Percentiles rank a stretch among this genome's conserved stretches.
phyloP scores from a whole-genome alignment of 1,140 invertebrate genomes.

The Apis florea region DNA sequence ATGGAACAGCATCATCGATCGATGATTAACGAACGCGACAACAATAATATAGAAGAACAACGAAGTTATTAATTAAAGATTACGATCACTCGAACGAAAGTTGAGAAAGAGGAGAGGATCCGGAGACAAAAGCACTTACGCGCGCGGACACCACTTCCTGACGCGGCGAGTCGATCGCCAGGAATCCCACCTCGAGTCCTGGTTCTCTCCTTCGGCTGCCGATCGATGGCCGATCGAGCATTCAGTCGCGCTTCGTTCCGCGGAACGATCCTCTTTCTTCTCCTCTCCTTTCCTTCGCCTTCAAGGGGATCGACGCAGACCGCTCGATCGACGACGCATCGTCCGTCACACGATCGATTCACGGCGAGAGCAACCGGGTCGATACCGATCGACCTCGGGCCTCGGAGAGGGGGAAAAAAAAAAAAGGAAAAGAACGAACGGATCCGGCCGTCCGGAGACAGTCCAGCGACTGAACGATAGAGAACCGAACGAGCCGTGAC shows the following conservation, averaged over 20 bases:
- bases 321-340: too few species aligned
- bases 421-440: conserved; percentile 29
- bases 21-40: too few species aligned
- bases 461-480: conserved; percentile 56
- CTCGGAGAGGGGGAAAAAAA: too few species aligned
- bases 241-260: conserved; percentile 24
- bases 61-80: background rate
- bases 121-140: background rate
- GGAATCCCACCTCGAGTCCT: conserved; percentile 36
- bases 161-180: conserved; percentile 21
- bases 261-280: too few species aligned
- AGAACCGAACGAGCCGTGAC: conserved; percentile 64
- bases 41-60: too few species aligned
- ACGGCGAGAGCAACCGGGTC: too few species aligned
- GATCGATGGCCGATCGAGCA: conserved; percentile 29
- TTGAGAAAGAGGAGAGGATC: too few species aligned
- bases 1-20: background rate
- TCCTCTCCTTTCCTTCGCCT: too few species aligned
- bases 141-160: conserved; percentile 12
- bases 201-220: conserved; percentile 22
- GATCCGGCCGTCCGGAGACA: conserved; percentile 52
- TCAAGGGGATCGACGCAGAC: too few species aligned
- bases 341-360: too few species aligned
- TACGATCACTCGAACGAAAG: background rate
- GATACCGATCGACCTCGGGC: too few species aligned